Evolutionary conservation across 2,797 vertebrate genomes (phyloP).

Genomic region (Leuciscus waleckii): DNA sequence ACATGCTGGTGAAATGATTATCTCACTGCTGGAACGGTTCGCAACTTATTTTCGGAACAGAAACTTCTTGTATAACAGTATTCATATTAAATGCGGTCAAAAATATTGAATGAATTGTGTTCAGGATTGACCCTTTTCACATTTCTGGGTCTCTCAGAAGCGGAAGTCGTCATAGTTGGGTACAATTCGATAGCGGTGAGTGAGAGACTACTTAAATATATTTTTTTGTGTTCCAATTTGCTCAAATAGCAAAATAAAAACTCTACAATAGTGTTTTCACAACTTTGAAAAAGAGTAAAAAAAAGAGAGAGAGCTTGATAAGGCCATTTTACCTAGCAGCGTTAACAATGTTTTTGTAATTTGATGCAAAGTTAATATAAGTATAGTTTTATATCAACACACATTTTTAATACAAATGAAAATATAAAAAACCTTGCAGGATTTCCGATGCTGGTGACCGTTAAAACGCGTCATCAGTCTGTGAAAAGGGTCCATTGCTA

Average conservation of each 20-base stretch:
- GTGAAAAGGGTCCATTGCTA: background rate
- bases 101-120: background rate
- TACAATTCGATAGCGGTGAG: background rate
- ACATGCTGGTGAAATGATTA: conserved; percentile 26
- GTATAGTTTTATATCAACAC: background rate
- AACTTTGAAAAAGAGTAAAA: background rate
- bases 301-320: too few relatives aligned
- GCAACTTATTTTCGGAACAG: conserved; percentile 3
- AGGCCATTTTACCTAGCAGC: too few relatives aligned
- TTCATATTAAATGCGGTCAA: background rate
- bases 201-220: background rate
- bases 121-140: background rate
- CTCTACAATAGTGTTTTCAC: background rate
- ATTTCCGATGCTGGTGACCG: too few relatives aligned
- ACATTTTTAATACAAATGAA: too few relatives aligned
- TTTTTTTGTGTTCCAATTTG: background rate
- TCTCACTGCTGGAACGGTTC: conserved; percentile 5
- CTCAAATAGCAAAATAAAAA: background rate
- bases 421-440: too few relatives aligned
- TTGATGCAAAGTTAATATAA: background rate
- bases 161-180: background rate
- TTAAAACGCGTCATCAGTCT: too few relatives aligned
- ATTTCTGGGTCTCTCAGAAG: background rate
- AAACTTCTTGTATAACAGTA: background rate
- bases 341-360: too few relatives aligned